phyloP scores from a whole-genome alignment of 2,797 vertebrate genomes.

The Aratinga solstitialis region DNA sequence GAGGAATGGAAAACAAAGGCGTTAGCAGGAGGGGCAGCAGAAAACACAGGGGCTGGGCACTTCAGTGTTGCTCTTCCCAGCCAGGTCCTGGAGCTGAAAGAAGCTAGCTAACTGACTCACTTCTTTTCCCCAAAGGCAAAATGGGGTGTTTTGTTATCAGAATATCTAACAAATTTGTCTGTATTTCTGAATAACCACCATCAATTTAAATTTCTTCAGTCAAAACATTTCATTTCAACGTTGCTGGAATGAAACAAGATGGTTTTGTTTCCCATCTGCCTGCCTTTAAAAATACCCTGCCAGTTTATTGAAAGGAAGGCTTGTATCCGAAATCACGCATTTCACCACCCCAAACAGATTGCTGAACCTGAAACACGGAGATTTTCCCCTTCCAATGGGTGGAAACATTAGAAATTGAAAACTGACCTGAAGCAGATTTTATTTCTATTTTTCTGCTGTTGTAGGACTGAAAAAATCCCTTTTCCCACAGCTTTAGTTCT shows the following conservation, averaged over 20 bases:
- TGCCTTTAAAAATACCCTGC: conserved; percentile 1
- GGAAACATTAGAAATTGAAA: not conserved
- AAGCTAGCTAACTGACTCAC: not conserved
- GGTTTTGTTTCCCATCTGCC: conserved; percentile 39
- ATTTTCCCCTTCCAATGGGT: not conserved
- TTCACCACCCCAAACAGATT: not conserved
- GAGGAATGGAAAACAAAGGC: conserved; percentile 4
- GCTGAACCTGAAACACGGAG: not conserved
- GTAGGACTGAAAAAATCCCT: not conserved
- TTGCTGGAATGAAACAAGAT: not conserved
- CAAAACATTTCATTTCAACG: conserved; percentile 27
- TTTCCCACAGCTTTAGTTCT: not conserved
- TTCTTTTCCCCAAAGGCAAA: not conserved
- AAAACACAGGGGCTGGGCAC: not conserved
- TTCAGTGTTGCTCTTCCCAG: not conserved
- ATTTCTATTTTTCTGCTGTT: not conserved
- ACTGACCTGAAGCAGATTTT: not conserved
- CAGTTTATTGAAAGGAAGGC: not conserved
- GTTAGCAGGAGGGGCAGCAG: not conserved
- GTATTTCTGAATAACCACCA: not conserved
- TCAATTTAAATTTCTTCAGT: not conserved
- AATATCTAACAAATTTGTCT: not conserved
- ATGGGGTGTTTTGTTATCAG: not conserved
- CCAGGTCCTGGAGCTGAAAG: not conserved
- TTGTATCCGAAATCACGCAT: not conserved